These are phyloP conservation scores for Dallia pectoralis DNA, from an alignment of 2,797 vertebrate species.

Conservation along the genomic window DNA sequence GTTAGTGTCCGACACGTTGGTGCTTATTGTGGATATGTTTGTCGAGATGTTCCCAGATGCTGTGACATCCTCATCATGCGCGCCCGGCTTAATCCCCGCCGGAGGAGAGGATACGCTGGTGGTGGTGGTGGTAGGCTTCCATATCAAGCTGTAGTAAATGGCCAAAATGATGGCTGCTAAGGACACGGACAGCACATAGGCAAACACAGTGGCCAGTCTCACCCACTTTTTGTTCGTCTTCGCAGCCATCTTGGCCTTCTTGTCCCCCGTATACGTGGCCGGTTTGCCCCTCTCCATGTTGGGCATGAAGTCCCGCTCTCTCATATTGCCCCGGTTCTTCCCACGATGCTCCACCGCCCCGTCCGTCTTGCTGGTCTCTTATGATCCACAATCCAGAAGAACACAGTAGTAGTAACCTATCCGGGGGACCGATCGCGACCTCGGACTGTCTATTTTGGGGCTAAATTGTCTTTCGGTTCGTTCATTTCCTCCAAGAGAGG, in stretches of 20 bases:
- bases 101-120: constrained; percentile 65
- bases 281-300: constrained; percentile 96
- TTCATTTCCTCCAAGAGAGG: constrained; percentile 54
- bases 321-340: constrained; percentile 89
- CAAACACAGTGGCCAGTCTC: constrained; percentile 95
- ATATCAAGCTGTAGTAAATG: constrained; percentile 97
- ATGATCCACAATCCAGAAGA: constrained; percentile 70
- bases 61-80: constrained; percentile 41
- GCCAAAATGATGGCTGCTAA: constrained; percentile 97
- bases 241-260: constrained; percentile 99
- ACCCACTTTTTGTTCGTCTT: constrained; percentile 99
- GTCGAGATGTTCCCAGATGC: constrained; percentile 53
- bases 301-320: constrained; percentile 92
- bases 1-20: constrained; percentile 66
- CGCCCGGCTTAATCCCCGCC: constrained; percentile 55
- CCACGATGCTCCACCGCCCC: constrained; percentile 92
- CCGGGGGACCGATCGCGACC: constrained; percentile 35
- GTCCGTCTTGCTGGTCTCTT: constrained; percentile 84
- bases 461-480: constrained; percentile 41
- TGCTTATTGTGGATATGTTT: constrained; percentile 43
- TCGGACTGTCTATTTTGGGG: constrained; percentile 30
- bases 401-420: constrained; percentile 43
- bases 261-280: constrained; percentile 98
- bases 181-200: constrained; percentile 96
- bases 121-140: too few relatives aligned